Conservation (phyloP, 2,797 vertebrate species). For the Synaphobranchus kaupii region DNA sequence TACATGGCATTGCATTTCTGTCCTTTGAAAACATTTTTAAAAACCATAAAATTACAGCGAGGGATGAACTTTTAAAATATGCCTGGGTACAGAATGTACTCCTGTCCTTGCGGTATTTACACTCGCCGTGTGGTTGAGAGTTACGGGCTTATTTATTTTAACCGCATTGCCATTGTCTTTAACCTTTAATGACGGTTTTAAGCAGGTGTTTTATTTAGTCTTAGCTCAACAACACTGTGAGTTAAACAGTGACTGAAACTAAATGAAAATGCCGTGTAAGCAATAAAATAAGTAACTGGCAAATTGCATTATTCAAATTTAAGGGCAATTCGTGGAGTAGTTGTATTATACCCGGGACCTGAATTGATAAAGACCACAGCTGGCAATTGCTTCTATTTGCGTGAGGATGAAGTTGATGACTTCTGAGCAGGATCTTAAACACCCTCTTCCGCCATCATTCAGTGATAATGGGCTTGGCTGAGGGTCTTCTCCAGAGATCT, state of each 20-base stretch:
- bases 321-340: not conserved
- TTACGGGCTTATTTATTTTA: not conserved
- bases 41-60: not conserved
- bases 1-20: not conserved
- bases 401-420: not conserved
- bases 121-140: slow-evolving; percentile 12
- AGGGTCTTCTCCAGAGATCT: slow-evolving; percentile 61
- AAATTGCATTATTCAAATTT: not conserved
- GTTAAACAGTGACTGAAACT: not conserved
- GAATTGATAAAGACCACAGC: not conserved
- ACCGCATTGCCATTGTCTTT: not conserved
- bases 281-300: not conserved
- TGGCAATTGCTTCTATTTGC: not conserved
- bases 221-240: not conserved
- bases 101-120: not conserved
- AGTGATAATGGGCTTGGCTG: slow-evolving; percentile 53
- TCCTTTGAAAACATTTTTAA: slow-evolving; percentile 12
- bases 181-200: not conserved
- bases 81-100: slow-evolving; percentile 6
- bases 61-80: not conserved
- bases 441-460: slow-evolving; percentile 21
- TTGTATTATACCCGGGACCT: not conserved
- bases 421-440: not conserved
- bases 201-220: not conserved
- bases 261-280: not conserved